Base-by-base conservation (phyloP, 2,888 invertebrate genomes). In the Salpingus planirostris region DNA sequence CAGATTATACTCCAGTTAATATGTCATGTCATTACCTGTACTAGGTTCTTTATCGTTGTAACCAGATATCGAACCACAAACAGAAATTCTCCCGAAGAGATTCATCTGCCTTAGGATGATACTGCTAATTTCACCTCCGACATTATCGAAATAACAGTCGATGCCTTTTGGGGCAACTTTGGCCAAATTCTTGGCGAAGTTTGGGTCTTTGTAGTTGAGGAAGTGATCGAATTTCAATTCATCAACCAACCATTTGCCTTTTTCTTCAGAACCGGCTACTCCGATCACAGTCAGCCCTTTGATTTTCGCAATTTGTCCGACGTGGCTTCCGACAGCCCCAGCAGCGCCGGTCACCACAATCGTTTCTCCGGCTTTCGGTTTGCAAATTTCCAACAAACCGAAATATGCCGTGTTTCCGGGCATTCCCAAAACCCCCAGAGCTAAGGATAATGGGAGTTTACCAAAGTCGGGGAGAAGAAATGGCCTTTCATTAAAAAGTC, bases 111-210 rank as follows among this genome's bases (percentile, higher is more conserved):
- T 65, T 30, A 80, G 65, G 15, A 81, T 73, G 10, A 61, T 66
- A 11, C 70, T 69, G 35, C 77, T 75, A 28, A 80, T 71, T 51
- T 76, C 74, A 15, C 81, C 81, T 11, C 81, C 82, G 25, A 80
- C 83, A 59, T 82, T 83, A 53, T 84, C 84, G 52, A 82, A 83
- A 50, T 78, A 84, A 52, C 80, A 78, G 52, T 84, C 80, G 0
- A 83, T 60, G 2, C 82, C 82, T 11, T 77, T 64, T 0, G 81
- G 79, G 7, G 79, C 78, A 27, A 62, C 65, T 55, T 73, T 62
- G 42, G 69, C 69, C 8, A 84, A 60, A 18, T 69, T 71, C 26
- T 65, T 53, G 1, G 57, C 54, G 25, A 78, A 47, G 47, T 76
- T 56, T 3, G 60, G 65, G 2, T 68, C 76, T 59, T 82, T 84